A percentile compares a stretch with the other conserved stretches of the same genome.
Evolutionary conservation across 1,140 invertebrate genomes (phyloP).

Genomic region (Paraescarpia echinospica): DNA sequence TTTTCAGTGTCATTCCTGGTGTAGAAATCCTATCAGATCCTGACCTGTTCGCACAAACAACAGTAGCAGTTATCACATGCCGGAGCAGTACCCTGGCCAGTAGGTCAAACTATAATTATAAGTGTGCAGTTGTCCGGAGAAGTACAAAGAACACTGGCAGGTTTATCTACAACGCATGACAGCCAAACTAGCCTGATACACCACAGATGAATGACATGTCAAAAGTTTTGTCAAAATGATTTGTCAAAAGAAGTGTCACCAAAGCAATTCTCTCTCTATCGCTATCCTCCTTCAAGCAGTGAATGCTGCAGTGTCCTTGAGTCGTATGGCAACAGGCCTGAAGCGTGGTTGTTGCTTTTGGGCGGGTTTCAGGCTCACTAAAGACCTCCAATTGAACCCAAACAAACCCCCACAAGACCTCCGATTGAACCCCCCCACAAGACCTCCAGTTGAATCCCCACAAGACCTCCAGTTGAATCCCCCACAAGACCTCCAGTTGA

Average conservation of each 20-base stretch:
- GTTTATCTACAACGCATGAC: neutral
- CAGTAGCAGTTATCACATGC: neutral
- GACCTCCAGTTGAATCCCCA: too few species aligned
- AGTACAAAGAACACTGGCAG: neutral
- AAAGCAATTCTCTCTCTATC: neutral
- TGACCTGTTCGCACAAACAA: neutral
- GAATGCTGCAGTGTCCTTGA: neutral
- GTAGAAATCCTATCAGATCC: neutral
- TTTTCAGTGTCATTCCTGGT: neutral
- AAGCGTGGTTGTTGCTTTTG: too few species aligned
- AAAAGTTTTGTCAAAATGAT: too few species aligned
- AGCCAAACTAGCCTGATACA: neutral
- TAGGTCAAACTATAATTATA: constrained; percentile 2
- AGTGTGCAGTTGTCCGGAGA: neutral
- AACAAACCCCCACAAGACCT: too few species aligned
- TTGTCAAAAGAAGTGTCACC: neutral
- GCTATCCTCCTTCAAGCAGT: neutral
- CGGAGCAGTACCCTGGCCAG: neutral
- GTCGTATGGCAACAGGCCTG: too few species aligned
- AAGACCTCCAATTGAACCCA: too few species aligned
- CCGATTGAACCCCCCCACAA: too few species aligned
- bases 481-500: too few species aligned
- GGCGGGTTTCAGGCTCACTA: too few species aligned
- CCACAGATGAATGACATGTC: neutral
- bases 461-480: too few species aligned